Evolutionary conservation across 1,140 invertebrate species (phyloP).

Genomic region (Amphibalanus amphitrite): DNA sequence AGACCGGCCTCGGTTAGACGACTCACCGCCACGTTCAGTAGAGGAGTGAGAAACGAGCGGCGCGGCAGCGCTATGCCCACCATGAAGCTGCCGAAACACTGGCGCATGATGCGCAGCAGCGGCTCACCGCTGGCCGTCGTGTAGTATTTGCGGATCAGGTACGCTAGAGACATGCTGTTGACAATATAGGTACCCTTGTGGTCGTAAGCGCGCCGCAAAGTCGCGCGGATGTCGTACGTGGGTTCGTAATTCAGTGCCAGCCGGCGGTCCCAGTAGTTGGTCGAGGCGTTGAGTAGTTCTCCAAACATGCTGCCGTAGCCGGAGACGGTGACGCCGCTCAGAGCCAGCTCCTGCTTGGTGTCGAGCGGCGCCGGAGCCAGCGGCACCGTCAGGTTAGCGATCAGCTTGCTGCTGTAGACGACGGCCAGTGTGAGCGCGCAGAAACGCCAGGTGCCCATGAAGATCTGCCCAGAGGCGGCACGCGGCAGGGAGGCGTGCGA

Average conservation of each 20-base stretch:
- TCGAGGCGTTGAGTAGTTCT: slow-evolving; percentile 10
- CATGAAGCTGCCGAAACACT: slow-evolving; percentile 10
- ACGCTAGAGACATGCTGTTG: slow-evolving; percentile 15
- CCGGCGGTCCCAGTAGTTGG: not conserved
- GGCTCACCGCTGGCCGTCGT: slow-evolving; percentile 15
- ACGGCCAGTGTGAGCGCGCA: slow-evolving; percentile 13
- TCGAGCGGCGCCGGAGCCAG: slow-evolving; percentile 14
- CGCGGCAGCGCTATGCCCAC: slow-evolving; percentile 6
- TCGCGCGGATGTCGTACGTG: not conserved
- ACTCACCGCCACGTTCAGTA: too few relatives aligned
- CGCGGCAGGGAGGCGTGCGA: too few relatives aligned
- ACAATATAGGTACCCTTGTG: slow-evolving; percentile 15
- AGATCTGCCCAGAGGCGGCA: slow-evolving; percentile 7
- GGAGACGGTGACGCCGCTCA: slow-evolving; percentile 11
- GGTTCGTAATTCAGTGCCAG: slow-evolving; percentile 3
- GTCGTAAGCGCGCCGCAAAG: not conserved
- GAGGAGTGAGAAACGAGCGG: too few relatives aligned
- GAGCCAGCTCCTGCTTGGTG: slow-evolving; percentile 11
- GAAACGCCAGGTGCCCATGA: slow-evolving; percentile 13
- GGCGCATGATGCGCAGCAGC: slow-evolving; percentile 16
- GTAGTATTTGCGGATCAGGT: slow-evolving; percentile 13
- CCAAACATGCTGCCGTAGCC: slow-evolving; percentile 13
- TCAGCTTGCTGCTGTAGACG: slow-evolving; percentile 16
- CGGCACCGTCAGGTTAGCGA: slow-evolving; percentile 14
- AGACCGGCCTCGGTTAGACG: too few relatives aligned